phyloP scores from a whole-genome alignment of 2,888 invertebrate species.

The Rhogogaster chlorosoma region DNA sequence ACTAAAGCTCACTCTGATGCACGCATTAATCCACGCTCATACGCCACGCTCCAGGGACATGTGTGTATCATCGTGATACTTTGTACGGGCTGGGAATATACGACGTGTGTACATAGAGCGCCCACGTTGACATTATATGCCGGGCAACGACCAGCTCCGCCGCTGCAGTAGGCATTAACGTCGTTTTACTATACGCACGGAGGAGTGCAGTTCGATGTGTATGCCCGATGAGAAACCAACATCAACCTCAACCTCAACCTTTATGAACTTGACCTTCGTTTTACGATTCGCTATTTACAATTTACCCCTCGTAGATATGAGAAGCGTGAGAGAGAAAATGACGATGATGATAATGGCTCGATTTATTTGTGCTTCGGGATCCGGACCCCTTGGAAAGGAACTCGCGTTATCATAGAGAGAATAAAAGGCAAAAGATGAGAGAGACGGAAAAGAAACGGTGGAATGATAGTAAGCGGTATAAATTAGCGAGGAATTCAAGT shows the following conservation, averaged over 20 bases:
- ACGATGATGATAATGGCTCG: not conserved
- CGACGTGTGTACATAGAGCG: not conserved
- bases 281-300: not conserved
- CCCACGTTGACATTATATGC: constrained; percentile 36
- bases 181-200: not conserved
- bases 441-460: not conserved
- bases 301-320: not conserved
- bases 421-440: not conserved
- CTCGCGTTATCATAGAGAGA: not conserved
- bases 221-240: constrained; percentile 23
- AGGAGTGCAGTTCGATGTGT: constrained; percentile 2
- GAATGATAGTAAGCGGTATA: not conserved
- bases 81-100: constrained; percentile 1
- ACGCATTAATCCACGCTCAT: not conserved
- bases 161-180: not conserved
- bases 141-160: constrained; percentile 43
- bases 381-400: not conserved
- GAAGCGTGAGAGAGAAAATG: not conserved
- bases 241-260: constrained; percentile 26
- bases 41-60: not conserved
- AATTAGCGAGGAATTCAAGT: not conserved
- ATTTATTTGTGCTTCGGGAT: not conserved
- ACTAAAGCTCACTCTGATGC: not conserved
- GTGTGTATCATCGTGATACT: not conserved
- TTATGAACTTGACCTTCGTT: constrained; percentile 30